Evolutionary conservation across 2,113 vertebrate species (phyloP), one percentile per base, ranked within the genome.

Genomic region (Sinocyclocheilus anshuiensis): DNA sequence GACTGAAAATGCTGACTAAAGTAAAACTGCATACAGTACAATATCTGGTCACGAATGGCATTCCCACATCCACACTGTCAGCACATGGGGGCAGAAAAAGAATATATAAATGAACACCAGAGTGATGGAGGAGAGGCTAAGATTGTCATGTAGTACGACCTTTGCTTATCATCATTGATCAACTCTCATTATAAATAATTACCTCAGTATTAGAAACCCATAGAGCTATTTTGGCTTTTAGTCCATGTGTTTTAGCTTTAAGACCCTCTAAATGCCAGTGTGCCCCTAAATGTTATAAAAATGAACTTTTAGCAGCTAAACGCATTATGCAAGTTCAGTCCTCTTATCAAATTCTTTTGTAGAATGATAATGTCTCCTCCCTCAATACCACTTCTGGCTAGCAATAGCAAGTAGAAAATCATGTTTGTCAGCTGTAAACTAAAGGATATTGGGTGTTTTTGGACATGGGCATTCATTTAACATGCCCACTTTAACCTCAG

Each of bases 1-100:
- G 63, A 53, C 61, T 29, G 4, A 63, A 67, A 82, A 50, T 82
- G 63, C 80, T 69, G 63, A 82, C 80, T 82, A 33, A 69, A 82
- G 42, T 33, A 82, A 82, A 82, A 82, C n/a, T 26, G 24, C 24
- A n/a, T 57, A 22, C 7, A 61, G 22, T 77, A 81, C 39, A 65
- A 45, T 20, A 81, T 53, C 50, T 57, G 15, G 15, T 69, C 65
- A 83, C 3, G 4, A n/a, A 36, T 83, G 22, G 15, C 48, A n/a
- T 53, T 11, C 48, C 20, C 63, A 53, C 26, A 71, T 83, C 26
- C 81, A 50, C 79, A 29, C 9, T 71, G 81, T 83, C 65, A 55
- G 65, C 26, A 71, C 81, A 83, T 36, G 65, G 65, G 81, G 65
- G 45, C 65, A 53, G 80, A 82, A 82, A 82, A 69, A 12, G 5